Evolutionary conservation across 2,113 vertebrate genomes (phyloP).

Genomic region (Poeciliopsis turrubarensis): DNA sequence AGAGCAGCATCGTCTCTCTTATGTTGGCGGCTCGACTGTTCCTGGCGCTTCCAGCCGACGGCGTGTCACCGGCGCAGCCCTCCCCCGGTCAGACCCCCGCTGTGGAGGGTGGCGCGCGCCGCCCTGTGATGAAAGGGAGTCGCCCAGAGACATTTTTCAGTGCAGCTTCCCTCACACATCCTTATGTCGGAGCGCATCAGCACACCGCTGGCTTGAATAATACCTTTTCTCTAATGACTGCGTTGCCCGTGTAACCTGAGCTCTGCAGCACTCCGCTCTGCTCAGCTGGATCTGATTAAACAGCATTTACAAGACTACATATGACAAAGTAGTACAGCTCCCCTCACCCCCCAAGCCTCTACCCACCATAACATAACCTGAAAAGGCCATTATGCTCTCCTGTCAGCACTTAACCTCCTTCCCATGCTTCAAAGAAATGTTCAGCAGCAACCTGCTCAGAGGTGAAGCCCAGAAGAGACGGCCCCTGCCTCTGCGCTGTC

Average conservation of each 20-base stretch:
- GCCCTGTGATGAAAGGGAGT: conserved; percentile 54
- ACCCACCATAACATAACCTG: conserved; percentile 40
- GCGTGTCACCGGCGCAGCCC: conserved; percentile 44
- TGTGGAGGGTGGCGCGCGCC: conserved; percentile 40
- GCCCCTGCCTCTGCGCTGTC: conserved; percentile 22
- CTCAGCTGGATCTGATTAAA: conserved; percentile 47
- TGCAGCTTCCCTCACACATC: conserved; percentile 35
- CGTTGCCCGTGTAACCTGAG: conserved; percentile 44
- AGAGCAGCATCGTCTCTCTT: conserved; percentile 30
- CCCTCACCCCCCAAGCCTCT: not conserved
- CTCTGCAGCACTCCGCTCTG: conserved; percentile 36
- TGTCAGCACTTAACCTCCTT: conserved; percentile 63
- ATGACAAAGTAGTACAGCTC: conserved; percentile 43
- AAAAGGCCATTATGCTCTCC: conserved; percentile 47
- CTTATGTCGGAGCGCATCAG: conserved; percentile 45
- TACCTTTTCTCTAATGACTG: conserved; percentile 35
- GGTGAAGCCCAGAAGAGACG: conserved; percentile 36
- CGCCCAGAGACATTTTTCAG: conserved; percentile 38
- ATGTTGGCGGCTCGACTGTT: conserved; percentile 34
- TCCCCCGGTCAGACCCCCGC: conserved; percentile 34
- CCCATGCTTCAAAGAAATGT: conserved; percentile 57
- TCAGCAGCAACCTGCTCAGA: conserved; percentile 36
- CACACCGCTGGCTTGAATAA: conserved; percentile 19
- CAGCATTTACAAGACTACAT: conserved; percentile 51
- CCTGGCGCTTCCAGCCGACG: conserved; percentile 29